Evolutionary conservation across 2,888 invertebrate genomes (phyloP).

Genomic region (Allacma fusca): DNA sequence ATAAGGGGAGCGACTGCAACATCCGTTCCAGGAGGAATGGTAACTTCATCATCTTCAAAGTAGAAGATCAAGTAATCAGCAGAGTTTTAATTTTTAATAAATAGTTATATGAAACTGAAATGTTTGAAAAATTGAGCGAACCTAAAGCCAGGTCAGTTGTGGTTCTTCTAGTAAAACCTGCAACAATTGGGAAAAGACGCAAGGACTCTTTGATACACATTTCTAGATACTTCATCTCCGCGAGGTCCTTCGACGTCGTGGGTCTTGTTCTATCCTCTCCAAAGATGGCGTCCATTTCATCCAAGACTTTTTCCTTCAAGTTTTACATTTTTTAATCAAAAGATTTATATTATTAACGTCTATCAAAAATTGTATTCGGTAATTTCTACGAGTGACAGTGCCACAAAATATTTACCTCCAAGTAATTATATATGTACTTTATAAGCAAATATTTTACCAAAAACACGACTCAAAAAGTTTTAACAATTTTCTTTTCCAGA

Average conservation of each 20-base stretch:
- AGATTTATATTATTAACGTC: no score
- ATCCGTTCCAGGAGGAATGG: constrained; percentile 26
- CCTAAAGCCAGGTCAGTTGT: constrained; percentile 62
- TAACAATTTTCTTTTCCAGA: no score
- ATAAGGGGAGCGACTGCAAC: neutral
- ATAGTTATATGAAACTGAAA: no score
- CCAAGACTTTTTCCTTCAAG: no score
- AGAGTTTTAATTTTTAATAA: neutral
- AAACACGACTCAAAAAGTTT: no score
- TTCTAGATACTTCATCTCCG: constrained; percentile 64
- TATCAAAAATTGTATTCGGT: no score
- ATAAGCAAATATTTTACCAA: no score
- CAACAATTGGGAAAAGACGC: constrained; percentile 64
- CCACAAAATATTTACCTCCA: no score
- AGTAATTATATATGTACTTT: no score
- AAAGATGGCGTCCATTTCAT: no score
- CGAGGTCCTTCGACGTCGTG: constrained; percentile 65
- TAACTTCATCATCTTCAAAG: constrained; percentile 20
- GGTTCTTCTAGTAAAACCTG: constrained; percentile 63
- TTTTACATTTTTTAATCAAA: no score
- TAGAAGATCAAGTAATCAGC: neutral
- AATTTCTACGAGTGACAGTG: no score
- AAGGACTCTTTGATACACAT: constrained; percentile 65
- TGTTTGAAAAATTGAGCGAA: constrained; percentile 39
- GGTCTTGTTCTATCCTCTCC: constrained; percentile 64